Base-by-base conservation (phyloP, 2,888 invertebrate species). In the Ceraclea dissimilis region DNA sequence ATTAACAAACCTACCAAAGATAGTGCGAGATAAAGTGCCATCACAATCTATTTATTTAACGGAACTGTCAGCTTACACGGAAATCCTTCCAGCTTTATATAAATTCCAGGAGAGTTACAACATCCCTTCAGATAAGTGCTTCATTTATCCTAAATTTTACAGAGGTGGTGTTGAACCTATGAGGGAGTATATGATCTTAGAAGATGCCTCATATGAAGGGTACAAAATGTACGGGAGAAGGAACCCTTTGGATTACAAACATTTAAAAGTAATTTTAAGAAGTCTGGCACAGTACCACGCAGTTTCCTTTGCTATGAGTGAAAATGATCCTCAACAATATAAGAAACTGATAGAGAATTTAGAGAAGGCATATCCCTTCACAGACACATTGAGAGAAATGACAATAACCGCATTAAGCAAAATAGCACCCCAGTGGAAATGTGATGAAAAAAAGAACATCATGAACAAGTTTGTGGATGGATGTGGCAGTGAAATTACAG, bases 211-310 rank as follows among this genome's bases (percentile, higher is more conserved):
- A 31, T 44, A 20, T 19, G 21, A 51, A 4, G 63, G 62, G 8
- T 64, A 51, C 34, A 43, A 31, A 19, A 52, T 64, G 46, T 54
- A 56, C 17, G 54, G 64, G 21, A 55, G 58, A 22, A 52, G 49
- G 44, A 47, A 54, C 22, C 55, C 63, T 2, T 44, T 63, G 44
- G 56, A 59, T 22, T 22, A 55, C 5, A n/a, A 57, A 2, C 63
- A 63, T 18, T 43, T 59, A 2, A 33, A 54, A 47, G 47, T 54
- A 8, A 58, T 64, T 6, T 44, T 66, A 21, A 52, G 55, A 19
- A 50, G 55, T n/a, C 61, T 63, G 44, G 66, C 64, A 6, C 63
- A 60, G 22, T 56, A 60, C 8, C 66, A 66, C 22, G 65, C 64
- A 1, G n/a, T 63, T 11, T 64, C 64, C 6, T 63, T 63, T 44